Evolutionary conservation across 2,888 invertebrate species (phyloP).

Genomic region (Cataglyphis rosenhaueri): DNA sequence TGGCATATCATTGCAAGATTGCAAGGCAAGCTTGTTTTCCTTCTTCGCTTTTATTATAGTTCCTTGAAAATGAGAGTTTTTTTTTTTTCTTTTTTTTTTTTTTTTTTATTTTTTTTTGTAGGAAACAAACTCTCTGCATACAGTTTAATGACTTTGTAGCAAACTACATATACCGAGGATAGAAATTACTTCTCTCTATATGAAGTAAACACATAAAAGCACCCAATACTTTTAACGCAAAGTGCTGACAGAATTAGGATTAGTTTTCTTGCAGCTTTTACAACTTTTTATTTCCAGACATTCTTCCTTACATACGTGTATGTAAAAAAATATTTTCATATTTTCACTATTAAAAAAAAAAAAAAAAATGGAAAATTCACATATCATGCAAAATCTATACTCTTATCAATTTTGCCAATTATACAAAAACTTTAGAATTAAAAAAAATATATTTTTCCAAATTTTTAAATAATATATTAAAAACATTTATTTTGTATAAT

Average conservation of each 20-base stretch:
- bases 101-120: conserved; percentile 34
- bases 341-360: background rate
- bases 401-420: background rate
- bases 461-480: background rate
- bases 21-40: conserved; percentile 25
- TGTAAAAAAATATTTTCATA: conserved; percentile 3
- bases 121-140: background rate
- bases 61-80: conserved; percentile 27
- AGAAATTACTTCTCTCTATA: conserved; percentile 6
- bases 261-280: background rate
- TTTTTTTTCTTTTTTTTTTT: conserved; percentile 34
- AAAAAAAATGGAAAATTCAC: background rate
- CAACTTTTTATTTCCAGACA: conserved; percentile 15
- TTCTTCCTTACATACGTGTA: background rate
- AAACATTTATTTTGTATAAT: conserved; percentile 2
- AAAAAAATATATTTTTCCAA: background rate
- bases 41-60: conserved; percentile 37
- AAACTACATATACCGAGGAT: background rate
- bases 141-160: conserved; percentile 32
- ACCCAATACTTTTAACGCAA: conserved; percentile 10
- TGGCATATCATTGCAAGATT: conserved; percentile 7
- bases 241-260: conserved; percentile 35
- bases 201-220: background rate
- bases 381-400: background rate
- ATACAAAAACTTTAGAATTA: background rate